These are phyloP conservation scores for Ophion costatus DNA, from an alignment of 2,888 invertebrate species.

Conservation along the genomic window DNA sequence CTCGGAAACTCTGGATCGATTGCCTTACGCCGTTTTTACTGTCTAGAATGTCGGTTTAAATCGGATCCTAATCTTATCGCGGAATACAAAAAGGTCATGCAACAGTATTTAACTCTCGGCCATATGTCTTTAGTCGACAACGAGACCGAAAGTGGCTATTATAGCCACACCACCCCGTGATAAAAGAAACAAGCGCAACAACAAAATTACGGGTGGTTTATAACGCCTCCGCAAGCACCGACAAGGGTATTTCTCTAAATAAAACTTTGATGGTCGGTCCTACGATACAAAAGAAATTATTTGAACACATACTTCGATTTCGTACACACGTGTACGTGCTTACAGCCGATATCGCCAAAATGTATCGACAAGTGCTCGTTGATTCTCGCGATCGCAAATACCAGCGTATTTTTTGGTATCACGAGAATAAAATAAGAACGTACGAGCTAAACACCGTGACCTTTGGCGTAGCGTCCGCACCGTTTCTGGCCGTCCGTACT, in stretches of 20 bases:
- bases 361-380: conserved; percentile 60
- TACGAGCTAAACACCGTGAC: conserved; percentile 60
- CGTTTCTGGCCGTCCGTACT: conserved; percentile 69
- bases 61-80: background rate
- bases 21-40: conserved; percentile 32
- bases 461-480: conserved; percentile 61
- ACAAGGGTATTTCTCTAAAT: conserved; percentile 33
- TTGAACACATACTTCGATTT: conserved; percentile 40
- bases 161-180: conserved; percentile 47
- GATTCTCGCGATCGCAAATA: conserved; percentile 47
- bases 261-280: conserved; percentile 41
- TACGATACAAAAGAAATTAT: conserved; percentile 34
- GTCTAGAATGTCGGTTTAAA: conserved; percentile 17
- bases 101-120: conserved; percentile 29
- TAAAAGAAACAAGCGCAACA: conserved; percentile 31
- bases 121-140: conserved; percentile 30
- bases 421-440: conserved; percentile 23
- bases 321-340: conserved; percentile 35
- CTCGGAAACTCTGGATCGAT: conserved; percentile 18
- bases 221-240: conserved; percentile 38
- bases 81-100: conserved; percentile 21
- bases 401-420: conserved; percentile 58
- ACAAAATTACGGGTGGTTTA: conserved; percentile 22
- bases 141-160: conserved; percentile 20
- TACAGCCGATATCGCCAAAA: conserved; percentile 48